A percentile compares a stretch with the other conserved stretches of the same genome.
phyloP scores from a whole-genome alignment of 2,113 vertebrate species.

The Coturnix japonica region DNA sequence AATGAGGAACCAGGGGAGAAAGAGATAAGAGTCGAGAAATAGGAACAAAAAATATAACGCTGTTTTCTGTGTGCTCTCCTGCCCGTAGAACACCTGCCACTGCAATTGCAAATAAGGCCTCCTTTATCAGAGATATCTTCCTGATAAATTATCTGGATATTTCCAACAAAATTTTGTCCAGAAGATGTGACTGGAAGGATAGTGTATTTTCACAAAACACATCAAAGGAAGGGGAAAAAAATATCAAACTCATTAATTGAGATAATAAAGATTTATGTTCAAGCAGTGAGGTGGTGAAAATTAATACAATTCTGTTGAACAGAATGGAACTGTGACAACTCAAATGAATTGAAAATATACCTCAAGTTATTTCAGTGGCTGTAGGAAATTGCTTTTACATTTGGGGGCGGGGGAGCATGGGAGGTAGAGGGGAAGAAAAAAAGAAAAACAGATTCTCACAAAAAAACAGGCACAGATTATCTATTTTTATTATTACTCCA shows the following conservation, averaged over 20 bases:
- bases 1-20: too few relatives aligned
- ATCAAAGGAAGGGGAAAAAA: neutral
- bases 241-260: slow-evolving; percentile 39
- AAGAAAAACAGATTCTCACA: neutral
- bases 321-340: neutral
- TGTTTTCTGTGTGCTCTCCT: too few relatives aligned
- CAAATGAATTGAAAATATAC: slow-evolving; percentile 23
- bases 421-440: neutral
- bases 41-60: too few relatives aligned
- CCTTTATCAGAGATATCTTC: too few relatives aligned
- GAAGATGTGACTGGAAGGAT: neutral
- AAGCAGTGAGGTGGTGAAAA: slow-evolving; percentile 39
- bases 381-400: neutral
- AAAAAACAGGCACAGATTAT: neutral
- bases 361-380: neutral
- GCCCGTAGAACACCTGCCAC: too few relatives aligned
- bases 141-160: too few relatives aligned
- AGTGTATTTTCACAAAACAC: neutral
- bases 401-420: neutral
- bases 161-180: neutral
- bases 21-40: too few relatives aligned
- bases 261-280: slow-evolving; percentile 46
- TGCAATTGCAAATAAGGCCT: too few relatives aligned
- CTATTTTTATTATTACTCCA: neutral
- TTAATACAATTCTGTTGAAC: neutral